A percentile compares a stretch with the other conserved stretches of the same genome.
Evolutionary conservation across 2,888 invertebrate species (phyloP).

Genomic region (Aphidoletes aphidimyza): DNA sequence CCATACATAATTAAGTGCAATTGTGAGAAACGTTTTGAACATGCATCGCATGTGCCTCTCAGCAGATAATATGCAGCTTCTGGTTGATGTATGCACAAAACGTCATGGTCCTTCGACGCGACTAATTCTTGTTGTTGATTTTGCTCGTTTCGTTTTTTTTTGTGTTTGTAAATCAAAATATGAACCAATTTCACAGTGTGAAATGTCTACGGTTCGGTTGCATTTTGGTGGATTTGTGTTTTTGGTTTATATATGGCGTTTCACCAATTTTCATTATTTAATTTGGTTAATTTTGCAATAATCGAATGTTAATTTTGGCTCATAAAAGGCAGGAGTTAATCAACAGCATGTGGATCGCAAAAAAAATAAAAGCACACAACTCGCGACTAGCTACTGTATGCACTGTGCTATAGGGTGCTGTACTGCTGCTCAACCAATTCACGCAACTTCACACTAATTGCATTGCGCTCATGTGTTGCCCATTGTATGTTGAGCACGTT

Average conservation of each 20-base stretch:
- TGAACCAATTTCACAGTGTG: no score
- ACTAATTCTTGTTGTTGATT: no score
- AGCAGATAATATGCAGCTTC: no score
- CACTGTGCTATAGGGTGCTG: background rate
- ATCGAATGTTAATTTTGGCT: background rate
- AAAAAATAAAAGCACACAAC: no score
- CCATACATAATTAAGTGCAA: background rate
- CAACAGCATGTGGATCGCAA: background rate
- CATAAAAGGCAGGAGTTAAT: background rate
- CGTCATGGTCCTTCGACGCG: no score
- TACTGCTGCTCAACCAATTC: background rate
- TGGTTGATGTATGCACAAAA: background rate
- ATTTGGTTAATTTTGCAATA: background rate
- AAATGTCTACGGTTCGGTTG: background rate
- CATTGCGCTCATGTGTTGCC: background rate
- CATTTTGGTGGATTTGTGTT: background rate
- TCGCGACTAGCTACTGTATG: no score
- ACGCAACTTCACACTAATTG: background rate
- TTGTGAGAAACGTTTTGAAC: slow-evolving; percentile 14
- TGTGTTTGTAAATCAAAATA: no score
- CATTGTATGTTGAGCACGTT: background rate
- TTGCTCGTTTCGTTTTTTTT: no score
- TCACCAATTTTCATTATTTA: background rate
- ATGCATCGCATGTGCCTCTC: background rate
- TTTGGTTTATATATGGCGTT: background rate